phyloP scores from a whole-genome alignment of 2,888 invertebrate genomes.

The Drosophila cognata region DNA sequence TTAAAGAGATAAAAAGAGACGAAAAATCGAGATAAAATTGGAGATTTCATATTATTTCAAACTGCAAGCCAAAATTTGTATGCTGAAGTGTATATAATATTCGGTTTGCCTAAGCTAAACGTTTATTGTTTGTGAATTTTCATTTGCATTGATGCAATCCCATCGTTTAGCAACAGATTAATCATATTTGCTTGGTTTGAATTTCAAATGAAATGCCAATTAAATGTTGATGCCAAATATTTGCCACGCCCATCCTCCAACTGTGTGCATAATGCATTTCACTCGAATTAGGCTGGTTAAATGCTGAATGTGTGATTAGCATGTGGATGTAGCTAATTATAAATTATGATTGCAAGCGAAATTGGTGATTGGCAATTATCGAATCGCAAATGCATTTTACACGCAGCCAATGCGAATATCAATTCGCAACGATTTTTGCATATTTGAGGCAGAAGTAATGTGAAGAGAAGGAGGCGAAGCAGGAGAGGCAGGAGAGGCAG shows the following conservation, averaged over 20 bases:
- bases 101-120: neutral
- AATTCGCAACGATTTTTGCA: slow-evolving; percentile 14
- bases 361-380: slow-evolving; percentile 20
- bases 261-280: neutral
- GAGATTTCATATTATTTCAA: neutral
- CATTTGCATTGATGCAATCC: too few relatives aligned
- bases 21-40: neutral
- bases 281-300: neutral
- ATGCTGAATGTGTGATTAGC: neutral
- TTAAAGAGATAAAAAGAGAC: neutral
- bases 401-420: slow-evolving; percentile 14
- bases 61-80: neutral
- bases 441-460: neutral
- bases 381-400: slow-evolving; percentile 31
- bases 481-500: neutral
- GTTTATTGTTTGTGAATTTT: neutral
- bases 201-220: neutral
- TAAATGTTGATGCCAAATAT: neutral
- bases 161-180: too few relatives aligned
- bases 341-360: neutral
- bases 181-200: neutral
- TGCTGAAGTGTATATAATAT: neutral
- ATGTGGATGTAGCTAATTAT: neutral
- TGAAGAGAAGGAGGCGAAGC: neutral
- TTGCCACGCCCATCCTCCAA: neutral